A percentile compares a stretch with the other conserved stretches of the same genome.
Conservation (phyloP, 2,888 invertebrate genomes). For the Leptopilina drosophilae region DNA sequence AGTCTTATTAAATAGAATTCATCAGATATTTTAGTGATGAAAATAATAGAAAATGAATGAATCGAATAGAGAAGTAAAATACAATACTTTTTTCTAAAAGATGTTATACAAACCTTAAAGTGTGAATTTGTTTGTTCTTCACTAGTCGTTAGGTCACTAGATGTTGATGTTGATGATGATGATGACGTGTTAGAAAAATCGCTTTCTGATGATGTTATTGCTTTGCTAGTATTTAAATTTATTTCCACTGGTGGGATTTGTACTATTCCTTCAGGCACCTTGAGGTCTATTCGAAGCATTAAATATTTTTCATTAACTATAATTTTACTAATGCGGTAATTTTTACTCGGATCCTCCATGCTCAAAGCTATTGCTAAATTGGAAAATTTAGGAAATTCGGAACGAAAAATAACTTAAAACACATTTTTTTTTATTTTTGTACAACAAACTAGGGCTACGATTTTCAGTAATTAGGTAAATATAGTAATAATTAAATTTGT, state of each 20-base stretch:
- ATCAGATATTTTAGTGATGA: background rate
- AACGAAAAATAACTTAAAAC: too few relatives aligned
- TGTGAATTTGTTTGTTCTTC: conserved; percentile 38
- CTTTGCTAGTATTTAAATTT: conserved; percentile 18
- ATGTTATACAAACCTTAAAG: conserved; percentile 10
- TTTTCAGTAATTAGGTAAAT: too few relatives aligned
- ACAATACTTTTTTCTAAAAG: conserved; percentile 1
- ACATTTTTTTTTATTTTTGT: too few relatives aligned
- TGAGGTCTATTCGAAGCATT: conserved; percentile 5
- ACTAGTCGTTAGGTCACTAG: conserved; percentile 6
- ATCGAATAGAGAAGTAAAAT: too few relatives aligned
- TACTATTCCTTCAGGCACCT: background rate
- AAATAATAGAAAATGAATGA: conserved; percentile 5
- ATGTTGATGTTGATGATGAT: background rate
- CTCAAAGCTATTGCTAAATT: background rate
- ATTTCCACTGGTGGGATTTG: background rate
- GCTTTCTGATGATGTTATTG: background rate
- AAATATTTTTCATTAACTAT: conserved; percentile 10
- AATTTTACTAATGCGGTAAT: background rate
- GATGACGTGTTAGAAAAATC: background rate
- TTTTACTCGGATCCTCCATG: conserved; percentile 24
- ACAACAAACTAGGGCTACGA: too few relatives aligned
- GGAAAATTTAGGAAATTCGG: too few relatives aligned
- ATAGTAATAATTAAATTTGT: too few relatives aligned
- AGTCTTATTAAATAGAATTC: background rate